Evolutionary conservation across 2,888 invertebrate genomes (phyloP).

Genomic region (Rosalia funebris): DNA sequence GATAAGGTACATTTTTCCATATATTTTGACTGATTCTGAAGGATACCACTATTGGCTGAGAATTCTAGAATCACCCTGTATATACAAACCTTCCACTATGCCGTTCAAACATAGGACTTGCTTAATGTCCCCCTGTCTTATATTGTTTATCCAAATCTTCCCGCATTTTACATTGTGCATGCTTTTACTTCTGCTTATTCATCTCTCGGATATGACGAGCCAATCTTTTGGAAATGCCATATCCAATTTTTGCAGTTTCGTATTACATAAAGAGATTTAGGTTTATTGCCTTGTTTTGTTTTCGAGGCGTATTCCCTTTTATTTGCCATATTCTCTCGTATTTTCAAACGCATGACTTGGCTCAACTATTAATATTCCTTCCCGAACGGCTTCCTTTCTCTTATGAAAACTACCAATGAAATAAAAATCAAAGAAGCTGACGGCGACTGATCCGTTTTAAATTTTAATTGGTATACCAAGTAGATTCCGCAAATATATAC

Average conservation of each 20-base stretch:
- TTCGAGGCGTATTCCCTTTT: conserved; percentile 34
- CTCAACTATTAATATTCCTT: conserved; percentile 40
- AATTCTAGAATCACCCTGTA: too few species aligned
- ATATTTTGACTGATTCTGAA: too few species aligned
- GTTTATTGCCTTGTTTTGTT: conserved; percentile 49
- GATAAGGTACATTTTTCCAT: too few species aligned
- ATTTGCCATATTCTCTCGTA: conserved; percentile 37
- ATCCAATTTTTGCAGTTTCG: conserved; percentile 47
- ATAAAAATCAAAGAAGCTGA: conserved; percentile 3
- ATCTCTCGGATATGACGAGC: conserved; percentile 37
- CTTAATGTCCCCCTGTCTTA: not conserved
- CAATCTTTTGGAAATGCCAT: conserved; percentile 36
- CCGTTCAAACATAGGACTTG: not conserved
- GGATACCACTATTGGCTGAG: too few species aligned
- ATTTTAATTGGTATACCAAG: conserved; percentile 4
- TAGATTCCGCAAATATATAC: too few species aligned
- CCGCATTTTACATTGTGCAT: not conserved
- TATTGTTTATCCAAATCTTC: not conserved
- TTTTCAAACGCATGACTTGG: conserved; percentile 44
- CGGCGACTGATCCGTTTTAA: conserved; percentile 3
- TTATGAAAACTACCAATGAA: conserved; percentile 24
- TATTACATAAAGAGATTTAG: conserved; percentile 47
- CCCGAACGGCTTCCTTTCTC: conserved; percentile 19
- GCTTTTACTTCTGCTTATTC: conserved; percentile 35
- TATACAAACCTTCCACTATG: not conserved